phyloP scores from a whole-genome alignment of 2,888 invertebrate species.

The Vanessa cardui region DNA sequence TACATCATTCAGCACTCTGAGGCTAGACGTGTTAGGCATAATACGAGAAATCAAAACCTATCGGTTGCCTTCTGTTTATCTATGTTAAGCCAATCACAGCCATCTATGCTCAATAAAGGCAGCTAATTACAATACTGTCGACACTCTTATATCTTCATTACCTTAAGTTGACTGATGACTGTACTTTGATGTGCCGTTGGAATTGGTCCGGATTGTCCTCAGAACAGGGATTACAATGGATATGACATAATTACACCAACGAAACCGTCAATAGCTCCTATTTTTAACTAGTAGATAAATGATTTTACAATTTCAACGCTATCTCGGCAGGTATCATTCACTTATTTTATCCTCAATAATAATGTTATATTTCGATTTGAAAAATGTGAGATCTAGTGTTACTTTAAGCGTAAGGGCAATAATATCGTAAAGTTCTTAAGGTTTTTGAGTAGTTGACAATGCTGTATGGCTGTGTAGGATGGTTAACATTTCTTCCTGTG shows the following conservation, averaged over 20 bases:
- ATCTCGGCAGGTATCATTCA: too few relatives aligned
- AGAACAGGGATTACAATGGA: slow-evolving; percentile 25
- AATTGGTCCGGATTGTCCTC: slow-evolving; percentile 43
- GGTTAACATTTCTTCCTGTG: too few relatives aligned
- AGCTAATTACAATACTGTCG: slow-evolving; percentile 67
- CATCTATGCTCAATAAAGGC: slow-evolving; percentile 58
- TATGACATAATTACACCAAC: slow-evolving; percentile 23
- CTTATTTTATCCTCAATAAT: too few relatives aligned
- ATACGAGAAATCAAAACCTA: background rate
- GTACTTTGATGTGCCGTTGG: slow-evolving; percentile 50
- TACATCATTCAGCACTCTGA: slow-evolving; percentile 10
- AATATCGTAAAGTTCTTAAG: too few relatives aligned
- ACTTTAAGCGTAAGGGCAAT: too few relatives aligned
- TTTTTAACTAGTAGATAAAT: background rate
- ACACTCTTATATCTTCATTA: slow-evolving; percentile 62
- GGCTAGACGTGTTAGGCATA: slow-evolving; percentile 20
- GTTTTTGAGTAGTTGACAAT: too few relatives aligned
- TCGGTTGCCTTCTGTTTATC: slow-evolving; percentile 38
- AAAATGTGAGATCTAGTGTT: too few relatives aligned
- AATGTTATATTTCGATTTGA: too few relatives aligned
- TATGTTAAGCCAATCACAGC: slow-evolving; percentile 54
- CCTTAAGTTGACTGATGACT: slow-evolving; percentile 60
- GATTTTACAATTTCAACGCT: too few relatives aligned
- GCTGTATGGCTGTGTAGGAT: too few relatives aligned
- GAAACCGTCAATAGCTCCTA: background rate